A percentile compares a stretch with the other conserved stretches of the same genome.
These are phyloP conservation scores for Tringa solitaria DNA, from an alignment of 2,113 vertebrate species.

Conservation along the genomic window DNA sequence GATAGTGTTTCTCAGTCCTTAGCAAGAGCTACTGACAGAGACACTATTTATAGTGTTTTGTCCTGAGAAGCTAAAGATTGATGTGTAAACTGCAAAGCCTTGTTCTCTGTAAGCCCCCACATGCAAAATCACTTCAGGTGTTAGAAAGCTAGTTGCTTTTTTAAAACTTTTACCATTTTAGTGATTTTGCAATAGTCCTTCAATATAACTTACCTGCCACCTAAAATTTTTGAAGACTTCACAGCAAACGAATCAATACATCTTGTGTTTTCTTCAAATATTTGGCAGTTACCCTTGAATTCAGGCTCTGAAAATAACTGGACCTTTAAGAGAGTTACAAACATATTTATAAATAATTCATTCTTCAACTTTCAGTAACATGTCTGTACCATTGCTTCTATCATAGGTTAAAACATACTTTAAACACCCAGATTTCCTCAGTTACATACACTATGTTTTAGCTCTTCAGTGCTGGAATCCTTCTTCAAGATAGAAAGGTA, in stretches of 20 bases:
- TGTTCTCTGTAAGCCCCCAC: background rate
- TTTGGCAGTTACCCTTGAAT: constrained; percentile 82
- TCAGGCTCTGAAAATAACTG: constrained; percentile 89
- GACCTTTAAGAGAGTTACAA: constrained; percentile 77
- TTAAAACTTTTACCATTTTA: background rate
- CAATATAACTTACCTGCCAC: constrained; percentile 82
- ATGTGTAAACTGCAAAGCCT: background rate
- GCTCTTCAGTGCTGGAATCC: background rate
- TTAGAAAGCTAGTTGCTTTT: background rate
- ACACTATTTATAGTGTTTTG: background rate
- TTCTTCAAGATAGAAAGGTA: background rate
- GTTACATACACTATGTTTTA: background rate
- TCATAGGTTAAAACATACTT: background rate
- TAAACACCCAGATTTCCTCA: background rate
- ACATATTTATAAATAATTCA: constrained; percentile 28
- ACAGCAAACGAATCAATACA: constrained; percentile 82
- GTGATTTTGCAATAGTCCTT: background rate
- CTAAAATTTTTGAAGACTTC: constrained; percentile 87
- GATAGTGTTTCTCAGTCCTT: background rate
- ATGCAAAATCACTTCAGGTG: background rate
- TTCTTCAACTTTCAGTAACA: background rate
- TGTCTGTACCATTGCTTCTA: background rate
- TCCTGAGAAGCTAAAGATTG: background rate
- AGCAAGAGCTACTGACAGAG: background rate
- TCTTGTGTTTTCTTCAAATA: constrained; percentile 77